Percentiles rank a stretch among this genome's conserved stretches.
Evolutionary conservation across 2,888 invertebrate genomes (phyloP).

Genomic region (Terebella lapidaria): DNA sequence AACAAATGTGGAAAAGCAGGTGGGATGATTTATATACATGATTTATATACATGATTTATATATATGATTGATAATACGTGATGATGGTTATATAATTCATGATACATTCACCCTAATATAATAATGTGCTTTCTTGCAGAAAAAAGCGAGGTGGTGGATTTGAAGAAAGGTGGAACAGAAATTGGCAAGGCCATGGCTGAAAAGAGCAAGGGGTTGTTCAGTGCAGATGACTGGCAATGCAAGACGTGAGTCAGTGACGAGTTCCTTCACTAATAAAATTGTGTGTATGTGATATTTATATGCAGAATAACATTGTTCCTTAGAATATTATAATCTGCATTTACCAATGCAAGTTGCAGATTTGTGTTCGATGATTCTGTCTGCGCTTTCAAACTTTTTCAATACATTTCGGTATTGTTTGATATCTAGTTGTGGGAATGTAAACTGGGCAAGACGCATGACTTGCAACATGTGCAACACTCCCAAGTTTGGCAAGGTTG

Average conservation of each 20-base stretch:
- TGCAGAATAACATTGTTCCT: not conserved
- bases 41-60: too few relatives aligned
- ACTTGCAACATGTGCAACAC: constrained; percentile 99
- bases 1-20: constrained; percentile 82
- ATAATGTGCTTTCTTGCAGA: not conserved
- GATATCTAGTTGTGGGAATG: constrained; percentile 80
- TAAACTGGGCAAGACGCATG: constrained; percentile 94
- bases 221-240: constrained; percentile 99
- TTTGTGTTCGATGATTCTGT: too few relatives aligned
- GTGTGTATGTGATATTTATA: not conserved
- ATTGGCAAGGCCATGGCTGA: constrained; percentile 98
- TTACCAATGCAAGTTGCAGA: too few relatives aligned
- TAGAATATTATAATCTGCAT: not conserved
- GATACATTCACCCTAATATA: not conserved
- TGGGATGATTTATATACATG: not conserved
- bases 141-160: constrained; percentile 15
- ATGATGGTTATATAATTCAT: not conserved
- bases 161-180: constrained; percentile 66
- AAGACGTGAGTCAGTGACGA: constrained; percentile 71
- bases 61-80: not conserved
- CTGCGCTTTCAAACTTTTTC: too few relatives aligned
- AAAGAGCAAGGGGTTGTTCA: constrained; percentile 90
- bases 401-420: too few relatives aligned
- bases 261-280: not conserved
- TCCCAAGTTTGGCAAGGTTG: constrained; percentile 91